A percentile compares a stretch with the other conserved stretches of the same genome.
phyloP scores from a whole-genome alignment of 2,888 invertebrate species.

The Parelbella ahira region DNA sequence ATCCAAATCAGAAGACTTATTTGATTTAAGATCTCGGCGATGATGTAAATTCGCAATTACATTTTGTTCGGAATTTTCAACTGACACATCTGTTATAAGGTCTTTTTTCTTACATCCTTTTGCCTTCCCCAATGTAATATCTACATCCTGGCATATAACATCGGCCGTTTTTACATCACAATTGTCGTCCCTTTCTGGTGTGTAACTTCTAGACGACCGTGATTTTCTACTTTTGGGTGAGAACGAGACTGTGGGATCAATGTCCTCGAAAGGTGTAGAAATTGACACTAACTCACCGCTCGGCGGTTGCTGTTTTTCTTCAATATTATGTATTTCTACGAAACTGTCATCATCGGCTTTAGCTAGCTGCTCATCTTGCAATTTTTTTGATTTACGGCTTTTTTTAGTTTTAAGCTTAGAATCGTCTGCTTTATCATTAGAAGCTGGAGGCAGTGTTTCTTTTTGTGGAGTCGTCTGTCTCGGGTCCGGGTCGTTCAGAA shows the following conservation, averaged over 20 bases:
- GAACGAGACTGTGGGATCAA: conserved; percentile 47
- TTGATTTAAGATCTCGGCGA: conserved; percentile 6
- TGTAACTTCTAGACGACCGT: conserved; percentile 50
- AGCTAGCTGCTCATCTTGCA: conserved; percentile 50
- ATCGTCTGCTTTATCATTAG: conserved; percentile 45
- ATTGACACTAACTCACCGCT: conserved; percentile 67
- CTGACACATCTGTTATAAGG: conserved; percentile 4
- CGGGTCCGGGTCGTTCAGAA: conserved; percentile 52
- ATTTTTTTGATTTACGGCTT: conserved; percentile 51
- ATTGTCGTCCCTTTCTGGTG: conserved; percentile 48
- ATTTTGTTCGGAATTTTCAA: conserved; percentile 2
- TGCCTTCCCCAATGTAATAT: conserved; percentile 33
- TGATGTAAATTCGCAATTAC: neutral
- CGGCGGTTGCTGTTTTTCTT: conserved; percentile 55
- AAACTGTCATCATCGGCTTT: conserved; percentile 68
- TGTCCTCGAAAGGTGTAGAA: conserved; percentile 58
- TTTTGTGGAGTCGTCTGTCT: conserved; percentile 35
- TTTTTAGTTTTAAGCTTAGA: conserved; percentile 56
- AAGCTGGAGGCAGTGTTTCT: conserved; percentile 34
- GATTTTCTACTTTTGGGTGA: conserved; percentile 53
- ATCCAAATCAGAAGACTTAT: conserved; percentile 25
- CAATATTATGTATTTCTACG: conserved; percentile 71
- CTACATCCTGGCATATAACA: conserved; percentile 36
- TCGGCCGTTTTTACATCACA: conserved; percentile 36
- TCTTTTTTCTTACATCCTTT: conserved; percentile 34